Percentiles rank a stretch among this genome's conserved stretches.
Evolutionary conservation across 2,113 vertebrate genomes (phyloP).

Genomic region (Nyctibius bracteatus): DNA sequence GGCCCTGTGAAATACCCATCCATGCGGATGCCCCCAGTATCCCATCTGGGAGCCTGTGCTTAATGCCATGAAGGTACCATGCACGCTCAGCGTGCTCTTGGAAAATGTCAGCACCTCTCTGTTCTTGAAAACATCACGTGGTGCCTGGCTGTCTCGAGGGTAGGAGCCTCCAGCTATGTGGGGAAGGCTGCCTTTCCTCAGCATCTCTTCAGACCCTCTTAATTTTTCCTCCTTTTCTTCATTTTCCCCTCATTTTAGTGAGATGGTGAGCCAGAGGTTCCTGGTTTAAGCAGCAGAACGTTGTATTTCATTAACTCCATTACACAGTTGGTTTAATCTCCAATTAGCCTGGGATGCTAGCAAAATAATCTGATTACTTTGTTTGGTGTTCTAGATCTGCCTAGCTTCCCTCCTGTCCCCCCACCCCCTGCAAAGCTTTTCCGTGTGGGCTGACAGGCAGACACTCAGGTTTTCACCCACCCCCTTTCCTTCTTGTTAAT

Average conservation of each 20-base stretch:
- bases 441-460: constrained; percentile 2
- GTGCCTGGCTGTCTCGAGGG: neutral
- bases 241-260: neutral
- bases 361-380: constrained; percentile 45
- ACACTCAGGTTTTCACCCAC: constrained; percentile 14
- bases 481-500: constrained; percentile 19
- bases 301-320: constrained; percentile 62
- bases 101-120: neutral
- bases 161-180: neutral
- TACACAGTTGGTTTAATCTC: constrained; percentile 70
- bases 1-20: neutral
- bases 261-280: constrained; percentile 28
- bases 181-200: neutral
- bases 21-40: neutral
- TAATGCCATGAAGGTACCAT: fast-evolving
- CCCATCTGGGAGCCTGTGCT: neutral
- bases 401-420: neutral
- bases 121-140: neutral
- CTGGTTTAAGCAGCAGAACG: constrained; percentile 24
- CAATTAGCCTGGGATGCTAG: constrained; percentile 53
- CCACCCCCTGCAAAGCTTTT: neutral
- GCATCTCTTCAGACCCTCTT: neutral
- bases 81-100: neutral
- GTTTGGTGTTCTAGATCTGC: neutral
- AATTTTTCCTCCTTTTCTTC: neutral